Base-by-base conservation (phyloP, 1,140 invertebrate genomes). In the Pollicipes pollicipes region DNA sequence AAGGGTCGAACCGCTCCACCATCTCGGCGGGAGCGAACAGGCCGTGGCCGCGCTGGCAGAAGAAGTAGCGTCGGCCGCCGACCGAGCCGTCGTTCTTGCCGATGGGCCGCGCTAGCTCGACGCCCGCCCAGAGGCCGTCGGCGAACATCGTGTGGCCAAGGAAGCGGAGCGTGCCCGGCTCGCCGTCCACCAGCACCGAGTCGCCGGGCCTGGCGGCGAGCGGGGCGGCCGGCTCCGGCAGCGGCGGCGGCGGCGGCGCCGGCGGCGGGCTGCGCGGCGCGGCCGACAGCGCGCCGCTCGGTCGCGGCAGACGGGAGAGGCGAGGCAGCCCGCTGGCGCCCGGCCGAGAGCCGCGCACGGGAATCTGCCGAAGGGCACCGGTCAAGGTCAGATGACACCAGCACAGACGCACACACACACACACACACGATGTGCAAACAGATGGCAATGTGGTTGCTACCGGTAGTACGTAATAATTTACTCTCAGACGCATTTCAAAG, bases 11-110 rank as follows among this genome's bases (percentile, higher is more conserved):
- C 13, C 45, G 45, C 13, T 3, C 45, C 67, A 95, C 89, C 83
- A 95, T 95, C 76, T 88, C 85, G 30, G 89, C 80, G 0, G 94
- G 94, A 13, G 94, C 91, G 77, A 83, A 83, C 17, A 83, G 77
- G 24, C 82, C 82, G 75, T 79, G 78, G 66, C 81, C 79, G 3
- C 73, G 69, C 79, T 78, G 70, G 76, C 71, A 77, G 24, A 74
- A 76, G 69, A 83, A 82, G 75, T 82, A 82, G 26, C 73, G 66
- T 13, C 77, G 79, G 21, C 83, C 84, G 71, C 84, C 80, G 45
- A 85, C 81, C 27, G 82, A 79, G 3, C 84, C 84, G 79, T 85
- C 82, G 75, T 85, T 85, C 75, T 84, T 85, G 4, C 84, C 84
- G 27, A 80, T 78, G 13, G 82, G 77, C 32, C 77, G 75, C 73